Conservation (phyloP, 2,113 vertebrate species). For the Apteryx owenii region DNA sequence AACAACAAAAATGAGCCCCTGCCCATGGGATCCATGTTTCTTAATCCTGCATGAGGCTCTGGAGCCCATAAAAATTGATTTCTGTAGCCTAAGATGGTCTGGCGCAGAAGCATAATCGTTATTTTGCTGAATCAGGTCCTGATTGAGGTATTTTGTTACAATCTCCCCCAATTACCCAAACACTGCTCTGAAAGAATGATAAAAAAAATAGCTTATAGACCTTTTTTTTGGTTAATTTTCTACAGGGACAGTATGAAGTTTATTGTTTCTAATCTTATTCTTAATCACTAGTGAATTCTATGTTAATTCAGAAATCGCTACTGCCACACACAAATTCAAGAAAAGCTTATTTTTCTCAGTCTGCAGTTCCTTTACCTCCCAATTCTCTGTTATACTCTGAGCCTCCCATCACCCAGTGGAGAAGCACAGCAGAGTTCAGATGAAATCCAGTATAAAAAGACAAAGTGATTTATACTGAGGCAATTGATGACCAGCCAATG, state of each 20-base stretch:
- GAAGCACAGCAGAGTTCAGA: constrained; percentile 35
- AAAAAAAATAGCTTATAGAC: background rate
- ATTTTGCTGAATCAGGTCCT: constrained; percentile 39
- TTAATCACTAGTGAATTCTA: background rate
- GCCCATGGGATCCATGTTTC: constrained; percentile 2
- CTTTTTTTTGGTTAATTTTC: background rate
- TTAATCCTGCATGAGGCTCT: constrained; percentile 6
- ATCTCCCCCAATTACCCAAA: background rate
- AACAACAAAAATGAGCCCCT: constrained; percentile 18
- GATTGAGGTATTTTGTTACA: background rate
- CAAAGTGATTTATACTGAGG: background rate
- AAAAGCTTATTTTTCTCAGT: background rate
- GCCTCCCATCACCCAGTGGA: background rate
- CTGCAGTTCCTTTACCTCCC: background rate
- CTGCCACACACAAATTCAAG: background rate
- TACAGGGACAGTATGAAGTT: background rate
- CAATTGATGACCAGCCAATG: background rate
- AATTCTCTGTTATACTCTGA: background rate
- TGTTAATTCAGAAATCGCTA: background rate
- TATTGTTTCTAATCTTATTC: background rate
- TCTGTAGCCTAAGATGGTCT: constrained; percentile 6
- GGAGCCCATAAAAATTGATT: constrained; percentile 37
- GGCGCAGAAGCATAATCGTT: constrained; percentile 27
- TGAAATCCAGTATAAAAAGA: background rate
- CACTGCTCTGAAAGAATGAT: background rate